Evolutionary conservation across 2,113 vertebrate species (phyloP).

Genomic region (Dermatemys mawii): DNA sequence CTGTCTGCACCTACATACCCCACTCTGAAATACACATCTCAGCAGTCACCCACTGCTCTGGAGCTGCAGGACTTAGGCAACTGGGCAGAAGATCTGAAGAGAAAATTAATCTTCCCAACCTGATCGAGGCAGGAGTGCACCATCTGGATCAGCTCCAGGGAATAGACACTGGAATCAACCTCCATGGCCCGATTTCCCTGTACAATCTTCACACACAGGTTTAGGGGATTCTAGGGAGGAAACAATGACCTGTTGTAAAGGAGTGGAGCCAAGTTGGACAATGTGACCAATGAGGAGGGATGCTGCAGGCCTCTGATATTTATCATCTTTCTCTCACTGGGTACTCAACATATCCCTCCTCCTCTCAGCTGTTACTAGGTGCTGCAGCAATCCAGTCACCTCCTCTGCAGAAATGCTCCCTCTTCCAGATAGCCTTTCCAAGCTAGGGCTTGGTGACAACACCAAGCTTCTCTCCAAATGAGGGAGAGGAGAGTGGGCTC

Average conservation of each 20-base stretch:
- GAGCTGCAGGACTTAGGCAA: not conserved
- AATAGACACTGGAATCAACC: slow-evolving; percentile 89
- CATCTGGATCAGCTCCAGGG: slow-evolving; percentile 88
- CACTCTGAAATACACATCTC: not conserved
- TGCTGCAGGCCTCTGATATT: not conserved
- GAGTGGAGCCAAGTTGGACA: not conserved
- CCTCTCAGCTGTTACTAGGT: not conserved
- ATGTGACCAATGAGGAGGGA: not conserved
- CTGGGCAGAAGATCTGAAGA: not conserved
- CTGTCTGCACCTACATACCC: not conserved
- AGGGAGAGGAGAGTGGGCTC: not conserved
- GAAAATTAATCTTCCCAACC: slow-evolving; percentile 76
- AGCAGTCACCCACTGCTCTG: not conserved
- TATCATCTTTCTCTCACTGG: not conserved
- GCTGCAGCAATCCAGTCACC: not conserved
- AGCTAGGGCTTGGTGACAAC: not conserved
- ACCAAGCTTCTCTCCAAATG: not conserved
- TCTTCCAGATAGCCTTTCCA: not conserved
- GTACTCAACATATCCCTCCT: not conserved
- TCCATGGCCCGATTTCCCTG: slow-evolving; percentile 98
- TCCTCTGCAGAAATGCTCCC: not conserved
- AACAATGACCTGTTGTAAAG: slow-evolving; percentile 13
- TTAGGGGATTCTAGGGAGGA: slow-evolving; percentile 90
- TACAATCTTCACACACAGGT: slow-evolving; percentile 98
- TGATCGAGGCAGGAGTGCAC: slow-evolving; percentile 93